A percentile compares a stretch with the other conserved stretches of the same genome.
Conservation (phyloP, 2,113 vertebrate species). For the Brachyistius frenatus region DNA sequence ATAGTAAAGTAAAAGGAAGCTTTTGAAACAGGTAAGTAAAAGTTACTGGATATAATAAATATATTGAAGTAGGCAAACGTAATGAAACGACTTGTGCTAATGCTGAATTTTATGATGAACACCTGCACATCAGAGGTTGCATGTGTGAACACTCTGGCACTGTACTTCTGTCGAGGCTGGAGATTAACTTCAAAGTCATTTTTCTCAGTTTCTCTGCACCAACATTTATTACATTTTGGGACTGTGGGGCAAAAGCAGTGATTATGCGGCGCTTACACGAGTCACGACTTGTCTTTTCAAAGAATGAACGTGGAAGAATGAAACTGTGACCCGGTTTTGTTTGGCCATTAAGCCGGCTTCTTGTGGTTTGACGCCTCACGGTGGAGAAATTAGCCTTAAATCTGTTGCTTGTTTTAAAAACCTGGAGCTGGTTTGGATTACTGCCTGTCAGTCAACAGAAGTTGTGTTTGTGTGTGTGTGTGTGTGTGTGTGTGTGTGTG, state of each 20-base stretch:
- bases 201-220: conserved; percentile 20
- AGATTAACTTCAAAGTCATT: conserved; percentile 32
- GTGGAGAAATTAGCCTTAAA: conserved; percentile 61
- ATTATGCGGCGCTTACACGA: conserved; percentile 16
- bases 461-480: not conserved
- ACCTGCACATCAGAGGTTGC: not conserved
- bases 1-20: no score
- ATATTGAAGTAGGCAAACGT: not conserved
- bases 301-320: conserved; percentile 11
- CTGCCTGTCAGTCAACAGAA: conserved; percentile 65
- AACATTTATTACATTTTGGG: conserved; percentile 30
- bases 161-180: conserved; percentile 14
- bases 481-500: not conserved
- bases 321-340: conserved; percentile 22
- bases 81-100: not conserved
- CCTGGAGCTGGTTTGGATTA: conserved; percentile 62
- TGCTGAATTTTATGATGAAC: not conserved
- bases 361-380: conserved; percentile 33
- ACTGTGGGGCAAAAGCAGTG: conserved; percentile 19
- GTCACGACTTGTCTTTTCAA: conserved; percentile 36
- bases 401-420: conserved; percentile 63
- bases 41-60: no score
- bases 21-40: no score
- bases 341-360: conserved; percentile 30
- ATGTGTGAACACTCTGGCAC: conserved; percentile 9